A percentile compares a stretch with the other conserved stretches of the same genome.
phyloP scores from a whole-genome alignment of 2,797 vertebrate species.

The Coranthus polyacanthus region DNA sequence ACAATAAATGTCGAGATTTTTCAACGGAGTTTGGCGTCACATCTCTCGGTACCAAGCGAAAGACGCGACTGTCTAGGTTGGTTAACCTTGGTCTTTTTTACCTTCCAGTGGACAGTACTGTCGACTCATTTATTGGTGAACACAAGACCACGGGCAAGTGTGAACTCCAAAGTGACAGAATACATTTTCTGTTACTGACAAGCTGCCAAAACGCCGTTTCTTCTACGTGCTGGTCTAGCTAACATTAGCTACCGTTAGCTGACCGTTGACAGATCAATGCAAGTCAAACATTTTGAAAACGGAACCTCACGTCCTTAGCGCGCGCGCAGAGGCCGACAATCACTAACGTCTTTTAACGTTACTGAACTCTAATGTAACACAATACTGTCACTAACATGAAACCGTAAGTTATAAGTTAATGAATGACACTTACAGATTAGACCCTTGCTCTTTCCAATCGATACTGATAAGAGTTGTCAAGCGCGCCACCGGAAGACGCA shows the following conservation, averaged over 20 bases:
- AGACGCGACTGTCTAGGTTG: not conserved
- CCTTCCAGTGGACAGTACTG: rapidly evolving
- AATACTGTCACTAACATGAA: not conserved
- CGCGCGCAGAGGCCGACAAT: no score
- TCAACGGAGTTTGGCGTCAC: conserved; percentile 1
- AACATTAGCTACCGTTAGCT: conserved; percentile 41
- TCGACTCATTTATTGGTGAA: rapidly evolving
- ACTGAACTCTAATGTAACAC: not conserved
- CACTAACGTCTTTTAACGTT: not conserved
- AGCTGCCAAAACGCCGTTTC: conserved; percentile 23
- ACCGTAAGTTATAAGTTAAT: not conserved
- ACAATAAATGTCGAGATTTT: not conserved
- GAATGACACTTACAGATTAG: conserved; percentile 41
- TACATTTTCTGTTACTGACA: not conserved
- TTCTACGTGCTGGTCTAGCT: conserved; percentile 39
- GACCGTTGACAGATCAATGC: conserved; percentile 26
- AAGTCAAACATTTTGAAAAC: conserved; percentile 1
- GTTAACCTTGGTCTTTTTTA: conserved; percentile 28
- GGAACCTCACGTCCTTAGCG: not conserved
- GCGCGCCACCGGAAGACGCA: not conserved
- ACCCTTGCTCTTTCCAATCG: conserved; percentile 14
- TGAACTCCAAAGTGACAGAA: not conserved
- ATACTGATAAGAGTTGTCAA: conserved; percentile 26
- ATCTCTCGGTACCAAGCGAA: not conserved
- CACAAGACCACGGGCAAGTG: no score